phyloP scores from a whole-genome alignment of 2,797 vertebrate genomes.

The Furcifer pardalis region DNA sequence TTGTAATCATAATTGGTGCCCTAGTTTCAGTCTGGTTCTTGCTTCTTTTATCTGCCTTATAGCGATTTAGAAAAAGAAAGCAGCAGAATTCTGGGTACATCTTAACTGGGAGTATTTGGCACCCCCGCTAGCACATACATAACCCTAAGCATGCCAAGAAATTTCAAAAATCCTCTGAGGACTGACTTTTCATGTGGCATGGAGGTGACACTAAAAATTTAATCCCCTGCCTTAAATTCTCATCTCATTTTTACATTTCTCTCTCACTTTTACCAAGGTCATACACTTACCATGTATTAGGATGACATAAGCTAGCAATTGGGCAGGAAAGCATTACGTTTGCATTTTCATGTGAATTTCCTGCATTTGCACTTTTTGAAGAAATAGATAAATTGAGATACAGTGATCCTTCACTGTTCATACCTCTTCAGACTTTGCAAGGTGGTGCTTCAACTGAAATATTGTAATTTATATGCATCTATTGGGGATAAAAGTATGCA shows the following conservation, averaged over 20 bases:
- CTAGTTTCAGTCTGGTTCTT: slow-evolving; percentile 43
- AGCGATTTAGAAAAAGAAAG: not conserved
- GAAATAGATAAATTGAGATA: not conserved
- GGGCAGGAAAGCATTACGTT: not conserved
- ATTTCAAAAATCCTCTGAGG: not conserved
- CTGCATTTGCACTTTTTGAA: not conserved
- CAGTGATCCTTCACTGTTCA: not conserved
- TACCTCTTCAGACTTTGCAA: not conserved
- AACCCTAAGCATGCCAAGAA: not conserved
- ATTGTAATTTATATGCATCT: not conserved
- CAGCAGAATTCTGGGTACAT: not conserved
- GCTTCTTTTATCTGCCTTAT: not conserved
- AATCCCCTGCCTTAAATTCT: not conserved
- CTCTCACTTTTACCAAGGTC: not conserved
- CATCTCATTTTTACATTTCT: no score
- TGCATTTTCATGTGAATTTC: not conserved
- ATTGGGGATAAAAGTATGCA: not conserved
- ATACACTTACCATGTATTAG: not conserved
- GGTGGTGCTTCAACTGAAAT: not conserved
- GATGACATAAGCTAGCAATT: not conserved
- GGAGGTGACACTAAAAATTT: not conserved
- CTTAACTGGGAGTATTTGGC: not conserved
- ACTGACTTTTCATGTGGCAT: not conserved
- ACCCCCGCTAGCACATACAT: not conserved
- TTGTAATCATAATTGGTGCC: slow-evolving; percentile 46